A percentile compares a stretch with the other conserved stretches of the same genome.
Conservation (phyloP, 2,797 vertebrate genomes). For the Sphaeramia orbicularis region DNA sequence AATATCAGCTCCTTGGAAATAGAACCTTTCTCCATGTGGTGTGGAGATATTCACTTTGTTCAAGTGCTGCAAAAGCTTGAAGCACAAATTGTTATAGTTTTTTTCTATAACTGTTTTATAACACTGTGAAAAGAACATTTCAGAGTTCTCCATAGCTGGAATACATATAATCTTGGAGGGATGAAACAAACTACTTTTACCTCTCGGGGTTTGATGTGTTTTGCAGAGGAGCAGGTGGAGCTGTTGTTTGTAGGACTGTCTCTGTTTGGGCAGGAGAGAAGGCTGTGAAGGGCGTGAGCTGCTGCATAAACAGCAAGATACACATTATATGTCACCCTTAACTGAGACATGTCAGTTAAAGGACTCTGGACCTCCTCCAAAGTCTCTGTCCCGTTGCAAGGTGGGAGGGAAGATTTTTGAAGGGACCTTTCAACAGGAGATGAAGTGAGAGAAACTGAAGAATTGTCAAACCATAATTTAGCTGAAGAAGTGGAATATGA, state of each 20-base stretch:
- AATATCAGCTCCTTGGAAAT: conserved; percentile 77
- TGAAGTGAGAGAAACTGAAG: too few species aligned
- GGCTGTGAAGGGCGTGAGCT: too few species aligned
- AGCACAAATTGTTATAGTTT: too few species aligned
- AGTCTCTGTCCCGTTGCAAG: conserved; percentile 77
- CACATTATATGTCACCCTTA: conserved; percentile 79
- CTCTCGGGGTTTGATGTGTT: conserved; percentile 81
- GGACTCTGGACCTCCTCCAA: conserved; percentile 59
- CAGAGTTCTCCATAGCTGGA: too few species aligned
- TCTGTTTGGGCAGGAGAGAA: too few species aligned
- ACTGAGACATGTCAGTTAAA: conserved; percentile 77
- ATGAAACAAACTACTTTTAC: too few species aligned
- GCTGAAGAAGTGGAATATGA: conserved; percentile 8
- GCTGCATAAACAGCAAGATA: conserved; percentile 84
- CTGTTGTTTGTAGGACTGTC: too few species aligned
- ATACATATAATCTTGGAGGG: too few species aligned
- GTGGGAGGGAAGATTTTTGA: conserved; percentile 35
- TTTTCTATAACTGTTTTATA: too few species aligned
- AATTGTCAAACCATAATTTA: too few species aligned
- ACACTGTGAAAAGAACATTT: too few species aligned
- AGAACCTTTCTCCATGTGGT: conserved; percentile 76
- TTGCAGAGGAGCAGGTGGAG: too few species aligned
- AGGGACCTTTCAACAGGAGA: background rate
- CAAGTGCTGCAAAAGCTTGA: conserved; percentile 77
- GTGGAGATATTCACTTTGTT: conserved; percentile 78